A percentile compares a stretch with the other conserved stretches of the same genome.
Evolutionary conservation across 2,113 vertebrate species (phyloP).

Genomic region (Solenodon paradoxus): DNA sequence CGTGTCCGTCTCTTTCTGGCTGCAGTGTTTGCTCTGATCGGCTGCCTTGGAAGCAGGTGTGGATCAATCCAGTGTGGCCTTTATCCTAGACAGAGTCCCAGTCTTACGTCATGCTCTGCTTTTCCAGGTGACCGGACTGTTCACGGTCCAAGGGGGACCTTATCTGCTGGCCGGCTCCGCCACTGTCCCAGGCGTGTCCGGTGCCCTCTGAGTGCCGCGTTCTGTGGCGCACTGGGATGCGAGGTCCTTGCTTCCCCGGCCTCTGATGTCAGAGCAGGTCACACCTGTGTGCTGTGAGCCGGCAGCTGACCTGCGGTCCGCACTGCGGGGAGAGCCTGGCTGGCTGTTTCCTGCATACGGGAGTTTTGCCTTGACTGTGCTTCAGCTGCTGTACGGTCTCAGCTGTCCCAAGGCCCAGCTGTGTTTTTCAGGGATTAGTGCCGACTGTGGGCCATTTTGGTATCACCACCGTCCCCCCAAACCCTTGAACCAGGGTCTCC

Average conservation of each 20-base stretch:
- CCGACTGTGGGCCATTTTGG: not conserved
- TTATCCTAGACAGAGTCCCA: not conserved
- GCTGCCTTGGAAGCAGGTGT: not conserved
- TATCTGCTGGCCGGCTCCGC: not conserved
- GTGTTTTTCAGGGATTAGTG: not conserved
- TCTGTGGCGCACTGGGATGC: rapidly evolving
- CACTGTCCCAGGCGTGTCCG: not conserved
- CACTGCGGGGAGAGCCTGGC: not conserved
- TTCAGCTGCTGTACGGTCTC: not conserved
- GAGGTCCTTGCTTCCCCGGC: not conserved
- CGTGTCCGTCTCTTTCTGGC: not conserved
- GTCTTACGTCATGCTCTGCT: not conserved
- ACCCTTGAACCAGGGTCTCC: not conserved
- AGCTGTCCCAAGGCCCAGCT: not conserved
- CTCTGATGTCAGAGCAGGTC: not conserved
- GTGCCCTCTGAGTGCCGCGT: no score
- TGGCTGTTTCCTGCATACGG: not conserved
- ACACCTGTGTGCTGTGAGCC: no score
- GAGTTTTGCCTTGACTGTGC: not conserved
- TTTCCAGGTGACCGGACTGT: not conserved
- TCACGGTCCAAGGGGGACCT: not conserved
- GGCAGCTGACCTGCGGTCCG: no score
- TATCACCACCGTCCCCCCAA: not conserved
- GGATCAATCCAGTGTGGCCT: not conserved
- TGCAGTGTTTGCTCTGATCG: not conserved